Conservation (phyloP, 2,113 vertebrate species). For the Cnemophilus loriae region DNA sequence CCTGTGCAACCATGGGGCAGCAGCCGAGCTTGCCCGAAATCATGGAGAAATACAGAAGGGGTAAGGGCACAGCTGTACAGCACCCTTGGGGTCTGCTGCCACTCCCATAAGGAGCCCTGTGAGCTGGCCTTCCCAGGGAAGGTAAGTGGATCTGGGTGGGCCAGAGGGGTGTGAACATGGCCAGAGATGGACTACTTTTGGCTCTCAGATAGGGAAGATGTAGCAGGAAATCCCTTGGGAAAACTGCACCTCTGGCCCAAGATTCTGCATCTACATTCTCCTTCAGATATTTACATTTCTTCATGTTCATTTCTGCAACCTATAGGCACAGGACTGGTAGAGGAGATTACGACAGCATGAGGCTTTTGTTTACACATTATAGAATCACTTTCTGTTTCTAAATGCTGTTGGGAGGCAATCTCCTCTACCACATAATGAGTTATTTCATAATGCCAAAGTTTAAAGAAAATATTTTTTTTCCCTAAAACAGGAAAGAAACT, state of each 20-base stretch:
- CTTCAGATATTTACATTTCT: not conserved
- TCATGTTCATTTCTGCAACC: not conserved
- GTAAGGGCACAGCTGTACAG: not conserved
- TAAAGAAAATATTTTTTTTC: not conserved
- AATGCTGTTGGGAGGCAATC: not conserved
- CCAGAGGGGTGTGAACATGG: fast-evolving
- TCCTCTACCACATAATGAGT: fast-evolving
- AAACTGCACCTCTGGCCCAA: not conserved
- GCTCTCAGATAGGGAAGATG: not conserved
- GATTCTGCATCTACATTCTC: not conserved
- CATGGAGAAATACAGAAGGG: fast-evolving
- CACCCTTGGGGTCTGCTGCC: not conserved
- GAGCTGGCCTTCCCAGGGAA: not conserved
- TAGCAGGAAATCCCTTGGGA: not conserved
- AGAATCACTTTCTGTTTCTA: not conserved
- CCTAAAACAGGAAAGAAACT: not conserved
- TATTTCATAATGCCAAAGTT: not conserved
- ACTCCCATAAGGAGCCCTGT: not conserved
- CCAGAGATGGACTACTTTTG: not conserved
- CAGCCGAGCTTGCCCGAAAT: not conserved
- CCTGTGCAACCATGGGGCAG: fast-evolving
- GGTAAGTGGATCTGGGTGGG: not conserved
- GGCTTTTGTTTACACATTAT: not conserved
- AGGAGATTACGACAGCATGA: not conserved
- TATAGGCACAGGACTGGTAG: not conserved